Evolutionary conservation across 1,140 invertebrate species (phyloP), one percentile per base, ranked within the genome.

Genomic region (Aphis gossypii): DNA sequence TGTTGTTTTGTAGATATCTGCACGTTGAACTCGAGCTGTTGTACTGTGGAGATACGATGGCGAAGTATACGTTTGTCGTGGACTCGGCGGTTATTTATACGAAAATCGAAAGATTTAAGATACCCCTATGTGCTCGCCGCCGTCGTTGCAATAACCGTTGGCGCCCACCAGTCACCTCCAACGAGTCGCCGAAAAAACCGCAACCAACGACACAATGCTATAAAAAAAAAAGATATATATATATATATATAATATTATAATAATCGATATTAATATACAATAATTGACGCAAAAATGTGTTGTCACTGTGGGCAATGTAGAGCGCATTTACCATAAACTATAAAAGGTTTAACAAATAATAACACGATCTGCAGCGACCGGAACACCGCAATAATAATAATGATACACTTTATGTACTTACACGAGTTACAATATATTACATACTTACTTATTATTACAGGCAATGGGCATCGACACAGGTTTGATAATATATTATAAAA

Each of bases 321-420:
- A 18, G 30, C 60, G 30, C 30, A 76, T 76, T 76, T 76, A 76
- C 60, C 35, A 83, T 83, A 83, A 35, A 35, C 35, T 35, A 1
- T 35, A 35, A 35, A 35, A 83, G 35, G 35, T 83, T 21, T 41
- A 84, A 41, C 83, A 44, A 18, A 76, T n/a, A 76, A 76, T n/a
- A 68, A 60, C 8, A 44, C 25, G 4, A 46, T 25, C 20, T 11
- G 83, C 83, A 48, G 14, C 6, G 46, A 88, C 86, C 30, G 86
- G 86, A 88, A 88, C 41, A 88, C 86, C 86, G 30, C 86, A 88
- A 68, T 68, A 30, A 68, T 68, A 25, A 68, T 68, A 68, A 14
- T 68, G 14, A 21, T 68, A n/a, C 14, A 68, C 11, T 68, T 14
- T 68, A 68, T 41, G 38, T n/a, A n/a, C 38, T 41, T 41, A 41